Percentiles rank a stretch among this genome's conserved stretches.
Evolutionary conservation across 2,888 invertebrate species (phyloP).

Genomic region (Acanthosepion esculentum): DNA sequence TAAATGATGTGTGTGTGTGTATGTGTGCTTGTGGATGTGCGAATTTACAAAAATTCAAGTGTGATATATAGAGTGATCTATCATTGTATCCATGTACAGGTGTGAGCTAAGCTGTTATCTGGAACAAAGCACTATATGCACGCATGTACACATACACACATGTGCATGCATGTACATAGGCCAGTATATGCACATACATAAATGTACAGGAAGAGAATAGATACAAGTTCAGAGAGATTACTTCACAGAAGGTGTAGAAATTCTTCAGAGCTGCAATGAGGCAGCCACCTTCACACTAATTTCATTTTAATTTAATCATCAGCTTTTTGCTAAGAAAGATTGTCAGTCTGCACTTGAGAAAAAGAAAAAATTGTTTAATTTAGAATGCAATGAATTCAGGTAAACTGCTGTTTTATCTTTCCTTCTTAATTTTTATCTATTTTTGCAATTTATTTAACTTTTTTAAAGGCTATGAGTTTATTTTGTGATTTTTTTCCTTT

Average conservation of each 20-base stretch:
- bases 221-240: neutral
- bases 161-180: neutral
- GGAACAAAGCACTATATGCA: neutral
- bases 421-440: neutral
- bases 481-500: neutral
- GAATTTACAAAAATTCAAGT: neutral
- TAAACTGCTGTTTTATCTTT: constrained; percentile 9
- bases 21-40: neutral
- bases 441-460: neutral
- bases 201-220: neutral
- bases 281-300: constrained; percentile 33
- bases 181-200: too few species aligned
- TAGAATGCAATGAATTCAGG: constrained; percentile 33
- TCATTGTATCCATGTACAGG: neutral
- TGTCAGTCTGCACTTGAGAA: constrained; percentile 7
- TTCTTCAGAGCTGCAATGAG: neutral
- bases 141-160: neutral
- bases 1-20: neutral
- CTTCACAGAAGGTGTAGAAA: constrained; percentile 33
- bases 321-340: neutral
- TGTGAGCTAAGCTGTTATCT: neutral
- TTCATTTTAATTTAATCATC: neutral
- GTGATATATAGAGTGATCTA: neutral
- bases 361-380: constrained; percentile 10
- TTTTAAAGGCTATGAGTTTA: neutral